Conservation (phyloP, 2,797 vertebrate species). For the Tangara arthus region DNA sequence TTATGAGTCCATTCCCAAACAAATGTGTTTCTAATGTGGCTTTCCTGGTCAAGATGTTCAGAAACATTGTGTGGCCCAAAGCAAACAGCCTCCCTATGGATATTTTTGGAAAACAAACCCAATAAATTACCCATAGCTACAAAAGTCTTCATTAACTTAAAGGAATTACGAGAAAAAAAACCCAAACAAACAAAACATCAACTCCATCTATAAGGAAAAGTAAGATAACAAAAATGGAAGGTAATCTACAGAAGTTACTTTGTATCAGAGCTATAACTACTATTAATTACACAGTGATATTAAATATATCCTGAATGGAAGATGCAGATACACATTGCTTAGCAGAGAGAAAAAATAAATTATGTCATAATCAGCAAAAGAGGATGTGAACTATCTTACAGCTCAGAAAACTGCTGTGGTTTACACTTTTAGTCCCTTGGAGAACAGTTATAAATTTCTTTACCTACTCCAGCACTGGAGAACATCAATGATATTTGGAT, state of each 20-base stretch:
- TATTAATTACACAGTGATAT: background rate
- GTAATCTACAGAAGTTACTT: background rate
- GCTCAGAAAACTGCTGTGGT: background rate
- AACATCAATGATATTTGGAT: background rate
- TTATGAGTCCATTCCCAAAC: background rate
- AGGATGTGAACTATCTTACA: background rate
- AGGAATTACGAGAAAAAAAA: background rate
- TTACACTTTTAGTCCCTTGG: background rate
- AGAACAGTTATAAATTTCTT: background rate
- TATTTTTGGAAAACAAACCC: background rate
- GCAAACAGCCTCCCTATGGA: background rate
- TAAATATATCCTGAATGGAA: background rate
- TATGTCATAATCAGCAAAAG: background rate
- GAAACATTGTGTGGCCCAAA: background rate
- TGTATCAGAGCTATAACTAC: background rate
- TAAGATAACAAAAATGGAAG: background rate
- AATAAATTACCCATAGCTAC: background rate
- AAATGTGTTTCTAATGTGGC: background rate
- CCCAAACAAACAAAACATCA: background rate
- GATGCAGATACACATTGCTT: background rate
- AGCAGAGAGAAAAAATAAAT: background rate
- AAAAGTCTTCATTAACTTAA: background rate
- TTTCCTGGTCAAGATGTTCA: background rate
- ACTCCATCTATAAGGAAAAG: background rate
- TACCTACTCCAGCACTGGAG: background rate